A percentile compares a stretch with the other conserved stretches of the same genome.
Evolutionary conservation across 1,140 invertebrate species (phyloP).

Genomic region (Neodiprion fabricii): DNA sequence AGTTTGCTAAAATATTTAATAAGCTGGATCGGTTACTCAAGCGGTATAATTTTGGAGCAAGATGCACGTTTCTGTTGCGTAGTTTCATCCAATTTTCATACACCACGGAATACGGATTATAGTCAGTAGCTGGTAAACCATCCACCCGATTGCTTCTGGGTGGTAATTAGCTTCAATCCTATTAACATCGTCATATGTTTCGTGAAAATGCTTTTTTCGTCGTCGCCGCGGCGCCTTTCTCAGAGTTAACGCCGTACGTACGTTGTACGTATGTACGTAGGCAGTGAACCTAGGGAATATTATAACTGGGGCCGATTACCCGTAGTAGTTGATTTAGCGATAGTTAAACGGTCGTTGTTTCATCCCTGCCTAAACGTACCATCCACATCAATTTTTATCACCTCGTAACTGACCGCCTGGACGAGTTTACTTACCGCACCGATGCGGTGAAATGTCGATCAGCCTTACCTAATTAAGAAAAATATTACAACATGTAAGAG

Average conservation of each 20-base stretch:
- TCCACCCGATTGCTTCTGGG: conserved; percentile 45
- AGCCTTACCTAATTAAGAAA: not conserved
- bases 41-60: too few species aligned
- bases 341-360: not conserved
- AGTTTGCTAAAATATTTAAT: too few species aligned
- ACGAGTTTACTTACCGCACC: not conserved
- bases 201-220: conserved; percentile 47
- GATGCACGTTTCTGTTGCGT: too few species aligned
- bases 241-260: too few species aligned
- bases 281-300: too few species aligned
- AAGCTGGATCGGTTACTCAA: too few species aligned
- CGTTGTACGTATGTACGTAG: too few species aligned
- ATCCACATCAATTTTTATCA: not conserved
- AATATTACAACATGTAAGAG: too few species aligned
- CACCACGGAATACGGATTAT: too few species aligned
- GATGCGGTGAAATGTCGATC: not conserved
- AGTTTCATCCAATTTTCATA: too few species aligned
- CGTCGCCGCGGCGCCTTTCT: conserved; percentile 25
- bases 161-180: conserved; percentile 59
- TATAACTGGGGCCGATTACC: not conserved
- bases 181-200: conserved; percentile 58
- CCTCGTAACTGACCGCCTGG: not conserved
- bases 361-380: not conserved
- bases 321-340: not conserved
- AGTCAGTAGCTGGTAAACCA: too few species aligned